Conservation (phyloP, 2,888 invertebrate species). For the Coelinius sp. region DNA sequence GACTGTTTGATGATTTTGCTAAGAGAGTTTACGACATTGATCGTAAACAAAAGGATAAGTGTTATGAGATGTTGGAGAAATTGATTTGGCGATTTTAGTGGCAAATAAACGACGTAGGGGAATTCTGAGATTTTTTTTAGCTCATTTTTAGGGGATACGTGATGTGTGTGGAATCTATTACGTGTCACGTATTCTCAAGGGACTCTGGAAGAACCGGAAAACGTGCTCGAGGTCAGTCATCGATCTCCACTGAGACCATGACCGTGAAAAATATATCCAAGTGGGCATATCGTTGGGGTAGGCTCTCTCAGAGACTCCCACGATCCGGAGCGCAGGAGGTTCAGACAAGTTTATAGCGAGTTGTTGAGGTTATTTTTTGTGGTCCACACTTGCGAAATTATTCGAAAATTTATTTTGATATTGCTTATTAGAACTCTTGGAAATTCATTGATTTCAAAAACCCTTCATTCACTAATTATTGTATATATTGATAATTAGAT, state of each 20-base stretch:
- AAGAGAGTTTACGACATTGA: conserved; percentile 54
- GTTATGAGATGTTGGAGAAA: conserved; percentile 48
- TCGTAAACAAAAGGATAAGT: conserved; percentile 45
- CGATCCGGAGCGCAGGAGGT: conserved; percentile 53
- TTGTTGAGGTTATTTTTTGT: not conserved
- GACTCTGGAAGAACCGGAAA: not conserved
- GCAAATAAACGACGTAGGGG: not conserved
- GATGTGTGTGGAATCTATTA: conserved; percentile 19
- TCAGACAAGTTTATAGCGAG: conserved; percentile 26
- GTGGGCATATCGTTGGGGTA: conserved; percentile 54
- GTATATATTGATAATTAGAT: too few species aligned
- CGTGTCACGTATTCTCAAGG: not conserved
- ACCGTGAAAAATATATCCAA: conserved; percentile 28
- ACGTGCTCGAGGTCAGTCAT: conserved; percentile 34
- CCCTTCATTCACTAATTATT: too few species aligned
- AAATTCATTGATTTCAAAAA: too few species aligned
- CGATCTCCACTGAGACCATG: conserved; percentile 38
- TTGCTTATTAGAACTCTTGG: too few species aligned
- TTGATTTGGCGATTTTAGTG: not conserved
- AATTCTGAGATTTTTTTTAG: not conserved
- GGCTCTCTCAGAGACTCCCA: conserved; percentile 59
- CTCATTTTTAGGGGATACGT: not conserved
- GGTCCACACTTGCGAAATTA: too few species aligned
- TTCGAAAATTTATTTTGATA: too few species aligned
- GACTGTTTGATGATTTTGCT: conserved; percentile 29